Conservation (phyloP, 2,888 invertebrate genomes). For the Gnatocerus cornutus region DNA sequence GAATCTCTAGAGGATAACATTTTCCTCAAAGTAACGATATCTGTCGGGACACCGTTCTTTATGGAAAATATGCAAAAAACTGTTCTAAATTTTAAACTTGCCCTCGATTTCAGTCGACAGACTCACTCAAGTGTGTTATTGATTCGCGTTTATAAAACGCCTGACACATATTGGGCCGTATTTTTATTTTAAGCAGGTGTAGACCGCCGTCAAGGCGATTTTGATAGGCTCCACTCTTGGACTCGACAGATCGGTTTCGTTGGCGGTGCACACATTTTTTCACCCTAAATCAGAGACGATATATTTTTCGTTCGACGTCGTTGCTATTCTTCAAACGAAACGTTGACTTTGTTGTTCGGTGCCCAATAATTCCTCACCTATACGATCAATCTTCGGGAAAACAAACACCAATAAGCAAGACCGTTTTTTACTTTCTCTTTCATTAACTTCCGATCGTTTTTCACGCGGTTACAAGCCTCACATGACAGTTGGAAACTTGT, state of each 20-base stretch:
- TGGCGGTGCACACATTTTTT: slow-evolving; percentile 16
- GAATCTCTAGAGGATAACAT: slow-evolving; percentile 45
- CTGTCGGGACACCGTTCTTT: slow-evolving; percentile 36
- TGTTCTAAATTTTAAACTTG: slow-evolving; percentile 48
- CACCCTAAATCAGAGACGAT: slow-evolving; percentile 25
- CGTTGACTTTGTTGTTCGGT: slow-evolving; percentile 15
- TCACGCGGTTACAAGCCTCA: slow-evolving; percentile 1
- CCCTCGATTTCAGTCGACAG: slow-evolving; percentile 41
- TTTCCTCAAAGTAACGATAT: slow-evolving; percentile 43
- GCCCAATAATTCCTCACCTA: slow-evolving; percentile 19
- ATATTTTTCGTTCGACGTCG: slow-evolving; percentile 1
- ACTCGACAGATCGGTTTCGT: slow-evolving; percentile 37
- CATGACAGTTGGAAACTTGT: slow-evolving; percentile 4
- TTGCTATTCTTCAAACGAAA: slow-evolving; percentile 16
- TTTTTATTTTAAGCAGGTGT: slow-evolving; percentile 49
- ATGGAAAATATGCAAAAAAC: slow-evolving; percentile 44
- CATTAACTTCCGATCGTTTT: slow-evolving; percentile 4
- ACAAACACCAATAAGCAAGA: slow-evolving; percentile 20
- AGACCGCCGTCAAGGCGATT: slow-evolving; percentile 44
- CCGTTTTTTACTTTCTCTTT: slow-evolving; percentile 6
- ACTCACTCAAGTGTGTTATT: slow-evolving; percentile 47
- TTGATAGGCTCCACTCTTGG: slow-evolving; percentile 35
- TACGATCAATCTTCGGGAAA: slow-evolving; percentile 21
- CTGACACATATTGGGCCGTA: slow-evolving; percentile 49
- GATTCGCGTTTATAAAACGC: slow-evolving; percentile 47